These are phyloP conservation scores for Actinemys pallida DNA, from an alignment of 2,113 vertebrate species.

Conservation along the genomic window DNA sequence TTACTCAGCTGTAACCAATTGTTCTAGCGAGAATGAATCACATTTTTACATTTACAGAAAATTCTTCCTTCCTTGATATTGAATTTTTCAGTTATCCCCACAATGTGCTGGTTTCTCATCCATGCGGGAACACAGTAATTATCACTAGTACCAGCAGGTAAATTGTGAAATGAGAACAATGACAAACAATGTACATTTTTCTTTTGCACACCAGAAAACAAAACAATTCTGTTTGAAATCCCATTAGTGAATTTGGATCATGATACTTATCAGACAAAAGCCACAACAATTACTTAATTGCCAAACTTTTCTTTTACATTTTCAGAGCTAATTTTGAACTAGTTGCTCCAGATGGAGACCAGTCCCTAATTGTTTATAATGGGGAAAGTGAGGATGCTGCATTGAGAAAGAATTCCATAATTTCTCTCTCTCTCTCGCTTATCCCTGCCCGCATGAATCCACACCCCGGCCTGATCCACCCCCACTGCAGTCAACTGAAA, in stretches of 20 bases:
- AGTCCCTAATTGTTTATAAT: accelerated
- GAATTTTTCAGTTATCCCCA: slow-evolving; percentile 34
- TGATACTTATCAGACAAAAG: not conserved
- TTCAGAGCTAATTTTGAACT: not conserved
- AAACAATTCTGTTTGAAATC: slow-evolving; percentile 27
- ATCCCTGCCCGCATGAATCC: not conserved
- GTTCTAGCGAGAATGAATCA: slow-evolving; percentile 22
- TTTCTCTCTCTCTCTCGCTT: not conserved
- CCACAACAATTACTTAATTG: not conserved
- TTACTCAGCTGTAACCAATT: slow-evolving; percentile 45
- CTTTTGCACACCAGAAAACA: slow-evolving; percentile 29
- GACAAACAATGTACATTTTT: not conserved
- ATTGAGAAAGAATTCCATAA: no score
- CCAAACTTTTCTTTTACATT: not conserved
- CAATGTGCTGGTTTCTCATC: slow-evolving; percentile 45
- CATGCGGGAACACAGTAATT: slow-evolving; percentile 26
- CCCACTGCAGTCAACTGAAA: not conserved
- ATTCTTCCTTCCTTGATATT: not conserved
- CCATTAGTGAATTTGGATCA: slow-evolving; percentile 8
- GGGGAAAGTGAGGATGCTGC: not conserved
- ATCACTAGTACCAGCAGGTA: slow-evolving; percentile 43
- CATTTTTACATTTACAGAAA: slow-evolving; percentile 36
- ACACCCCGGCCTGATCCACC: no score
- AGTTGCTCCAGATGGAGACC: accelerated
- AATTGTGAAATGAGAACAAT: slow-evolving; percentile 5